Base-by-base conservation (phyloP, 1,140 invertebrate genomes). In the Trichonephila clavata region DNA sequence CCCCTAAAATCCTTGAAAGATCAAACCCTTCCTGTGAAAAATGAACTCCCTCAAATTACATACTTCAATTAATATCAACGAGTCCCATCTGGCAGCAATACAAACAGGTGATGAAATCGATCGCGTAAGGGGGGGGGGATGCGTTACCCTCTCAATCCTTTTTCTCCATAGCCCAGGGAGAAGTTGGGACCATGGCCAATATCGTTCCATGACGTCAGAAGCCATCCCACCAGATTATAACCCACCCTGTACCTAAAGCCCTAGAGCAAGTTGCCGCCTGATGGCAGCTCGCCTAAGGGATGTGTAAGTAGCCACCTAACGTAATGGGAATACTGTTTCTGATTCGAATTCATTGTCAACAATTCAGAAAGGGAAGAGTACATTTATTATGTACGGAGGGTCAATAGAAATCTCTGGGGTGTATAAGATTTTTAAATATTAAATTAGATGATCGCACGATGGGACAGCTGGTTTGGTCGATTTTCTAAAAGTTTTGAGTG, bases 31-130 rank as follows among this genome's bases (percentile, higher is more conserved):
- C 61, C 84, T 59, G 43, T 89, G 87, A 89, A 89, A 89, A 89
- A 89, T 89, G 87, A 77, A 89, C 87, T n/a, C 39, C 10, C 14
- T n/a, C 61, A 89, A 57, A 24, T 50, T 59, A 14, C 43, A 92
- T 20, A 86, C 91, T 86, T 60, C 81, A 86, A 92, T 92, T 92
- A 92, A 92, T 86, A 92, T 86, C 50, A n/a, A n/a, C 81, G 71
- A 60, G 24, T 60, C 83, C 90, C 80, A 86, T 86, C 83, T 86
- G 81, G 14, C 61, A 57, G 14, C 32, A 59, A 60, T 86, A 86
- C 80, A 92, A 92, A 92, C 59, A 92, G 90, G 90, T 86, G 90
- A 92, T 81, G 80, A 92, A 92, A 86, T 77, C 59, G 63, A 86
- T 71, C 18, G 63, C 63, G 21, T 20, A 81, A n/a, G 24, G 77